These are phyloP conservation scores for Tupaia chinensis DNA, from an alignment of 2,113 vertebrate genomes.

Conservation along the genomic window DNA sequence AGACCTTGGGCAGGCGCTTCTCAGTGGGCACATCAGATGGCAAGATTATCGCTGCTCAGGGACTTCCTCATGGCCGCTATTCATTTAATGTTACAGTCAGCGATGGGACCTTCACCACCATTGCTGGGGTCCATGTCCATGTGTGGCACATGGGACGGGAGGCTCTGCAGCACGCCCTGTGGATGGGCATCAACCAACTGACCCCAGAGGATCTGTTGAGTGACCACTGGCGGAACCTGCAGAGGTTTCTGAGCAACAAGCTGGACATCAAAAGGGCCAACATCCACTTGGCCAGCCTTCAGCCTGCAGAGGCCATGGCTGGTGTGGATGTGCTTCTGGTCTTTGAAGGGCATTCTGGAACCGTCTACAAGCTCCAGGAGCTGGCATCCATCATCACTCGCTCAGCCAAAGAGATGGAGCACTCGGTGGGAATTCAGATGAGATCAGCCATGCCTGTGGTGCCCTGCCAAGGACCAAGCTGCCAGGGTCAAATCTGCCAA, in stretches of 20 bases:
- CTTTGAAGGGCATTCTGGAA: constrained; percentile 81
- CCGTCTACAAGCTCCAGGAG: constrained; percentile 82
- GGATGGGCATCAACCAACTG: constrained; percentile 90
- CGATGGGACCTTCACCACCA: constrained; percentile 92
- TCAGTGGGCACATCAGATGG: constrained; percentile 91
- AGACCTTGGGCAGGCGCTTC: constrained; percentile 84
- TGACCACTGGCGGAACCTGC: constrained; percentile 95
- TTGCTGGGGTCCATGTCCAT: constrained; percentile 88
- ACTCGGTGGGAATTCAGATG: constrained; percentile 90
- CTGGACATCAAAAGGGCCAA: constrained; percentile 89
- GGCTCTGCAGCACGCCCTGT: constrained; percentile 90
- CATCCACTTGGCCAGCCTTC: constrained; percentile 95
- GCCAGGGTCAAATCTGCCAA: constrained; percentile 91
- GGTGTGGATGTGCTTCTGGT: constrained; percentile 92
- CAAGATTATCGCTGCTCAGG: constrained; percentile 91
- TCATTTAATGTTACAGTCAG: constrained; percentile 94
- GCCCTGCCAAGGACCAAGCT: constrained; percentile 90
- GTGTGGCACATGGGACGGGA: constrained; percentile 91
- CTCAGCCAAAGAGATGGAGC: constrained; percentile 89
- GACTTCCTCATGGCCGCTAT: constrained; percentile 91
- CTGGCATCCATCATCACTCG: constrained; percentile 86
- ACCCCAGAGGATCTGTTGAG: constrained; percentile 95
- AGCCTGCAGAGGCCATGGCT: constrained; percentile 86
- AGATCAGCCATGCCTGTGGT: constrained; percentile 89
- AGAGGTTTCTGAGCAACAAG: constrained; percentile 90